Base-by-base conservation (phyloP, 2,888 invertebrate genomes). In the Cacoxenus indagator region DNA sequence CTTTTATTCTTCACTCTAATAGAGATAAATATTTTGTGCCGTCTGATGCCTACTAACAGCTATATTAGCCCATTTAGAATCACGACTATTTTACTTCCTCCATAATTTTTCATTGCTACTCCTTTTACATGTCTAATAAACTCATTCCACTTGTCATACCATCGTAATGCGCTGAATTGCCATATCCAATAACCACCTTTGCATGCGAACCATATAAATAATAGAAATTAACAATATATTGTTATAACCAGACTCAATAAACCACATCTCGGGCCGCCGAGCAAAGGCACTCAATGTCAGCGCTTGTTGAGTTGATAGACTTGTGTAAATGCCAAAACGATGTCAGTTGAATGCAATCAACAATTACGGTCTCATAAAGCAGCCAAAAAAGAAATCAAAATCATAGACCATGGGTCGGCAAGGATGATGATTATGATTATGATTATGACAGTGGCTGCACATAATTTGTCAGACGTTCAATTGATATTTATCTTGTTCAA, bases 341-440 rank as follows among this genome's bases (percentile, higher is more conserved):
- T 24, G 61, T 62, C 45, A 62, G 43, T 57, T 57, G 75, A 78
- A 74, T 75, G 76, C 78, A 81, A 76, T 81, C 82, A 78, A 76
- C 78, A 72, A 72, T 78, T 82, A 78, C 75, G 81, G 81, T 82
- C 81, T 81, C 78, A 82, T 81, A 82, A 81, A 69, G 81, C 78
- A 75, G 77, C 81, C 82, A 78, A 72, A 71, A 82, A 82, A 82
- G 82, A 82, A 82, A 81, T 72, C 76, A 81, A 76, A n/a, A n/a
- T n/a, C n/a, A n/a, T n/a, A n/a, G n/a, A n/a, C n/a, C n/a, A n/a
- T n/a, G n/a, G n/a, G 76, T 76, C 76, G 67, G 70, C 69, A 73
- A 72, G 71, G 37, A 61, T 27, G 22, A 51, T 57, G 67, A 73
- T 67, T 37, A 67, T 45, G 19, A 61, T 69, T 48, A 76, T 22